Base-by-base conservation (phyloP, 2,797 vertebrate genomes). In the Enteromius mattozi region DNA sequence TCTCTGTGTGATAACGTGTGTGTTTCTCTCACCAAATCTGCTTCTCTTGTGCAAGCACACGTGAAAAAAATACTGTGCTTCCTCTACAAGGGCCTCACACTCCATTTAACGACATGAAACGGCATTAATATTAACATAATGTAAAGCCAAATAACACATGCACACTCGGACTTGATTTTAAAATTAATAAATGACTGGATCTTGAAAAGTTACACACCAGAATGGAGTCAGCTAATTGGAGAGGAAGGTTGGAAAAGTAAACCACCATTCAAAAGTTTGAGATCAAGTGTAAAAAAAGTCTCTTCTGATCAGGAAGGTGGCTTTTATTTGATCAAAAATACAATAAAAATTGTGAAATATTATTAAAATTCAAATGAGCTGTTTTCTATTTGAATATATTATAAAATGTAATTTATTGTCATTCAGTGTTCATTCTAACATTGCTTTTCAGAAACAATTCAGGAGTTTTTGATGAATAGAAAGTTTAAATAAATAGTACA, bases 1-100 rank as follows among this genome's bases (percentile, higher is more conserved):
- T 84, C 19, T 71, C 17, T 72, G 72, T 13, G 12, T 69, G 54
- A 40, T 77, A 80, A 1, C 71, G 37, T n/a, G 49, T 83, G 63
- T 65, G 37, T 70, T 42, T 66, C 75, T 82, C 37, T 56, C 12
- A 5, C 12, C 24, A 7, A 49, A n/a, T 30, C 69, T 54, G 63
- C 5, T 66, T 45, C 45, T 70, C 69, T 51, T 9, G 17, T 35
- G 30, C 72, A 33, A 13, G 17, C 71, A 54, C 17, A 12, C 7
- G 33, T 51, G 12, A 51, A 13, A 51, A 14, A 56, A 6, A 30
- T 9, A 42, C 61, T 16, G 61, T 33, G 61, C 21, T 65, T 65
- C 6, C 3, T 27, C 69, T 10, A 30, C 70, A 49, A 35, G 3
- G 7, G 51, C 24, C 59, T 65, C 56, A 5, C 0, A 8, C 4